Evolutionary conservation across 2,888 invertebrate species (phyloP), one percentile per base, ranked within the genome.

Genomic region (Aporophyla nigra): DNA sequence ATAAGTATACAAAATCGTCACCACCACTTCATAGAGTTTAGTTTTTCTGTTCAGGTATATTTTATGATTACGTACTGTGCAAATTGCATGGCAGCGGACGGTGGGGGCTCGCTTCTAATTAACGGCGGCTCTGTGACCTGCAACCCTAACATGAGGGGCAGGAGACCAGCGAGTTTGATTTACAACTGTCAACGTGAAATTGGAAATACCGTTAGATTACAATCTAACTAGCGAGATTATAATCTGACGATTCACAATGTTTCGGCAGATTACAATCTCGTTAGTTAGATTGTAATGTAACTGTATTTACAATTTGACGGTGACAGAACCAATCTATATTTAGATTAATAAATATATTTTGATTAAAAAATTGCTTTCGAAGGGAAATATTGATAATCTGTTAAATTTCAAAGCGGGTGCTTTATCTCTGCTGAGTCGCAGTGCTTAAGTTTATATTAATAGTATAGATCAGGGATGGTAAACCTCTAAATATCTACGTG

Each of bases 71-170:
- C 2, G 70, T 49, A 33, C 70, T 9, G 63, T 62, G 63, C 66
- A 85, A 85, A 82, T 82, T 82, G 78, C 80, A 76, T 56, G 71
- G 74, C 78, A 74, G 51, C 46, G 80, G 74, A 19, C 74, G 68
- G 69, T 67, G 53, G 69, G 59, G 66, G 33, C 53, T 33, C 40
- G 58, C 79, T 66, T 71, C 84, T 87, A 87, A 87, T 87, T 87
- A 82, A 72, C 80, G 76, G 86, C 51, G 84, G 87, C 62, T 69
- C 66, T 58, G 73, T 67, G 59, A 69, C 53, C 62, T 79, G 76
- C 77, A 66, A 78, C 71, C 70, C 78, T 76, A 68, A 63, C 24
- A 14, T 59, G 70, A 63, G 58, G 74, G 86, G 82, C 71, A 76
- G 46, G 10, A 76, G 56, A 72, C 14, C 21, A 12, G 82, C 83